Base-by-base conservation (phyloP, 1,140 invertebrate species). In the Orchesella cincta region DNA sequence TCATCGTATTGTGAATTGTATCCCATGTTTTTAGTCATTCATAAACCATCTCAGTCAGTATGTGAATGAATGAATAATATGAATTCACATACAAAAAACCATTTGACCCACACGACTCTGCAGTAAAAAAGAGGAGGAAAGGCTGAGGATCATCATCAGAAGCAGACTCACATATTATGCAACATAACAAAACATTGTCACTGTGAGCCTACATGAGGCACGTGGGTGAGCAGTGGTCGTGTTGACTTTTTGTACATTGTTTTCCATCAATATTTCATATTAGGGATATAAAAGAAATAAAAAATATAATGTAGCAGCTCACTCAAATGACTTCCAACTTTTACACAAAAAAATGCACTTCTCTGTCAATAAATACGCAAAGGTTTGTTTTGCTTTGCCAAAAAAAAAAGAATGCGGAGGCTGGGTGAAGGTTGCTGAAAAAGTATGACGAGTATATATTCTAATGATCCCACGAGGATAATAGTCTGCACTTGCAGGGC, bases 161-260 rank as follows among this genome's bases (percentile, higher is more conserved):
- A 8, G 52, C 23, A 57, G 52, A 20, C n/a, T 12, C 39, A 62
- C 54, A 62, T 62, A 14, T 62, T 8, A 46, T 20, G 8, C 39
- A 46, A 46, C 39, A 20, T 20, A n/a, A 46, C 26, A 62, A 62
- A 62, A 62, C 54, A 31, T 67, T 33, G 2, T 31, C 31, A 14
- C 5, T 29, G 52, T 18, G 12, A 64, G 39, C 75, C 67, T 67
- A 31, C 26, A 67, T 1, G 33, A n/a, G 75, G 29, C 78, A 79
- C 76, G 78, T 77, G 76, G 74, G 33, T 62, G 34, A 34, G 18
- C 78, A 36, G 3, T 36, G 75, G 23, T 75, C 70, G n/a, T 79
- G 73, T 79, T 79, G 78, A 79, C 78, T 79, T 79, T 79, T 79
- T 67, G 35, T 72, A 31, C 75, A 74, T 75, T 76, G 70, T 76